phyloP scores from a whole-genome alignment of 2,797 vertebrate species.

The Acanthis flammea region DNA sequence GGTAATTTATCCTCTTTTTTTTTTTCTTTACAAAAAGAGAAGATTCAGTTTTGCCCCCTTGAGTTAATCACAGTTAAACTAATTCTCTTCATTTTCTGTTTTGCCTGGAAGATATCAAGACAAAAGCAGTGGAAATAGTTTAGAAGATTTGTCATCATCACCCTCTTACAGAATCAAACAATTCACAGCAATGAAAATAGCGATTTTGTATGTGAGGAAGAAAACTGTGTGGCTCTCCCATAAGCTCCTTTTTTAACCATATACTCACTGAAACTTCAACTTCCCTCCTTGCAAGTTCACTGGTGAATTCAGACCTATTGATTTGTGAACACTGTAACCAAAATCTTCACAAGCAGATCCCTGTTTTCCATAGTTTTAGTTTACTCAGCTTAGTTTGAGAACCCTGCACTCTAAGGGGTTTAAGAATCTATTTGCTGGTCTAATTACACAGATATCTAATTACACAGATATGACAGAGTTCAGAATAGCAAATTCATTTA shows the following conservation, averaged over 20 bases:
- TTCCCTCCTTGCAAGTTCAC: background rate
- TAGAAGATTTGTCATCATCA: background rate
- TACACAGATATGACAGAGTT: background rate
- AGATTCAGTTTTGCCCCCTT: accelerated
- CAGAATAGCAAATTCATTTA: background rate
- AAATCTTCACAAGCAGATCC: background rate
- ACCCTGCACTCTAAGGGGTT: background rate
- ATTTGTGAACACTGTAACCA: background rate
- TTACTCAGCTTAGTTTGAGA: background rate
- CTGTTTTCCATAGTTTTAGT: background rate
- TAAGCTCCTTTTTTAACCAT: background rate
- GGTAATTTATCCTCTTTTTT: background rate
- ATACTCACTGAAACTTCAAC: background rate
- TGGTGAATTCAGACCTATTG: background rate
- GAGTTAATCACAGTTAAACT: background rate
- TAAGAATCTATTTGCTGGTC: background rate
- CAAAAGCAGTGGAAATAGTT: background rate
- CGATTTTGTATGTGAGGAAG: background rate
- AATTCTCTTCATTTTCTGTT: background rate
- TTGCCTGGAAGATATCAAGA: background rate
- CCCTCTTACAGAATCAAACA: background rate
- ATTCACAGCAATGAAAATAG: background rate
- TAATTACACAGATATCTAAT: background rate
- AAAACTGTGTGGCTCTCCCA: accelerated
- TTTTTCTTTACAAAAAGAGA: background rate